Evolutionary conservation across 2,888 invertebrate genomes (phyloP), one percentile per base, ranked within the genome.

Genomic region (Agrotis exclamationis): DNA sequence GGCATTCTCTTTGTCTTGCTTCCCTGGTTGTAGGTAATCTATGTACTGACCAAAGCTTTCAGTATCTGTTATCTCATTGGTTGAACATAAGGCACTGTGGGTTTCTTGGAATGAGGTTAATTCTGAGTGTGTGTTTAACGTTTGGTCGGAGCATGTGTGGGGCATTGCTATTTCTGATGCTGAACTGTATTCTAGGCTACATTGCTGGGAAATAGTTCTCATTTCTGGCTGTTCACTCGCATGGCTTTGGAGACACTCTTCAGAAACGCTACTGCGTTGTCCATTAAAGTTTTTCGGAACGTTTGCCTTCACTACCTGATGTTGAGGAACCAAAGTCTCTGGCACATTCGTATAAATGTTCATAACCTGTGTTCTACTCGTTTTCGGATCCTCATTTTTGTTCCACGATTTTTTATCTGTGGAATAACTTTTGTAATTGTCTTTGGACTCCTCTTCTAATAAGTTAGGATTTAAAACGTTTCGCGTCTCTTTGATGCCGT

Each of bases 191-290:
- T 97, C 97, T 59, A 97, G 92, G 72, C 97, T 97, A 84, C 97
- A 97, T 80, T 97, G 97, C 83, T 97, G 97, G 0, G 97, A 97
- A 44, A 97, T 97, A 0, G 97, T 97, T 33, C 97, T 93, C 96
- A 97, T 96, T 78, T 96, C 96, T 5, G 96, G 96, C 57, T 90
- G 94, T 39, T 95, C 95, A 33, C 82, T 82, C 0, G 94, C 94
- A 24, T 94, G 94, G 65, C 94, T 95, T 69, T 95, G 94, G 51
- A 96, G 84, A 47, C 95, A 96, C 76, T 96, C 96, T 50, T 96
- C 96, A 0, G 96, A 96, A 2, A 94, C 94, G 53, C 96, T 96
- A 58, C 92, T 92, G 6, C 95, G 87, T 69, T 94, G 95, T 1
- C 89, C 93, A 54, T 93, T 92, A 16, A 93, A 91, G 16, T 84